Evolutionary conservation across 1,140 invertebrate genomes (phyloP).

Genomic region (Drosophila micromelanica): DNA sequence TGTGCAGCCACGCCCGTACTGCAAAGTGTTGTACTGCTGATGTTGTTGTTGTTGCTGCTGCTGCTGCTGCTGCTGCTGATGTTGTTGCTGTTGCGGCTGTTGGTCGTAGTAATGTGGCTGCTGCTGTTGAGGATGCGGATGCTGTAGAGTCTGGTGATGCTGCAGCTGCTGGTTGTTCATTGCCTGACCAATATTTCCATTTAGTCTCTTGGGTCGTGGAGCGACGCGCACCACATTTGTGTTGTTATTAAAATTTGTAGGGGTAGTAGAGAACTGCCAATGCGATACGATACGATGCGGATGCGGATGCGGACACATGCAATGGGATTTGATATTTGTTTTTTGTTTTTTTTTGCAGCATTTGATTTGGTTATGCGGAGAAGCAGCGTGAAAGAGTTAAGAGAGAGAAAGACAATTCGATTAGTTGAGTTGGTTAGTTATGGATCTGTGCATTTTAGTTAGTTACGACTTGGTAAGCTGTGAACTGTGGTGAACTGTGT

Average conservation of each 20-base stretch:
- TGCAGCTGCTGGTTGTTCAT: constrained; percentile 49
- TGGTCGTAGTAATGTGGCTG: constrained; percentile 49
- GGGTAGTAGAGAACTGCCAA: constrained; percentile 75
- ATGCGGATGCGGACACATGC: constrained; percentile 19
- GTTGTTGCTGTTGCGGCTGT: constrained; percentile 45
- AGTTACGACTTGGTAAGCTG: constrained; percentile 22
- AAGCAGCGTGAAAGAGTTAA: constrained; percentile 6
- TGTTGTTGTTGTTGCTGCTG: constrained; percentile 60
- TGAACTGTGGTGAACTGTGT: constrained; percentile 10
- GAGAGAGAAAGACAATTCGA: constrained; percentile 23
- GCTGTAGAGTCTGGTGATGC: constrained; percentile 51
- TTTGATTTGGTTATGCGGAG: constrained; percentile 11
- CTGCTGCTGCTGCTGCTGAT: constrained; percentile 37
- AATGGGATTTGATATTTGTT: background rate
- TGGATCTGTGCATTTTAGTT: constrained; percentile 2
- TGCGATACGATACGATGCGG: constrained; percentile 17
- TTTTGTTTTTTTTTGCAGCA: constrained; percentile 9
- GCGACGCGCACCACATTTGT: constrained; percentile 79
- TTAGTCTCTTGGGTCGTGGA: constrained; percentile 77
- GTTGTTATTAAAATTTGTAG: constrained; percentile 84
- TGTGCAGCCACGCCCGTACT: constrained; percentile 60
- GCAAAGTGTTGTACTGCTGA: constrained; percentile 71
- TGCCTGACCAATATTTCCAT: constrained; percentile 74
- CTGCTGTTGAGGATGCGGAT: constrained; percentile 46
- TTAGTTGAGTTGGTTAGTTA: constrained; percentile 39